A percentile compares a stretch with the other conserved stretches of the same genome.
These are phyloP conservation scores for Sapayoa aenigma DNA, from an alignment of 2,113 vertebrate genomes.

Conservation along the genomic window DNA sequence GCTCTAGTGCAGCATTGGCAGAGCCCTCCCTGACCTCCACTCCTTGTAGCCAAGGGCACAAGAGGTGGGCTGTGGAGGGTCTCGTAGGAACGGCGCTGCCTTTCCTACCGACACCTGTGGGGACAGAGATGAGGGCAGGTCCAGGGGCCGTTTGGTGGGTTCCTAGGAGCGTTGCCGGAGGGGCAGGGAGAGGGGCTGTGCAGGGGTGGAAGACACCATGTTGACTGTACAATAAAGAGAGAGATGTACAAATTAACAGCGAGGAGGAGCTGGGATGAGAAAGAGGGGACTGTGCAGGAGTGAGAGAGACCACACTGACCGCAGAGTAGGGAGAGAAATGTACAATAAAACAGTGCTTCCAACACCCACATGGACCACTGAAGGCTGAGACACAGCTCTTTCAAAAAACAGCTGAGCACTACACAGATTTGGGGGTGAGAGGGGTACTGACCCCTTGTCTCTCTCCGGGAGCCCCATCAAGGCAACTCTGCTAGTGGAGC, in stretches of 20 bases:
- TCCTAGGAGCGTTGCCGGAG: conserved; percentile 54
- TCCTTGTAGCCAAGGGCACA: conserved; percentile 39
- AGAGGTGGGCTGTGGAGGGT: conserved; percentile 27
- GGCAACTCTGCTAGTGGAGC: conserved; percentile 61
- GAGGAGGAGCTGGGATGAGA: conserved; percentile 70
- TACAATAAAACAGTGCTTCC: conserved; percentile 72
- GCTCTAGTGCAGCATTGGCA: conserved; percentile 46
- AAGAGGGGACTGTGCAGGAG: conserved; percentile 70
- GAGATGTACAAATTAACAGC: conserved; percentile 71
- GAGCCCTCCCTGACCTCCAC: conserved; percentile 53
- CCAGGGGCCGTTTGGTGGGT: background rate
- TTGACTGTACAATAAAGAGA: conserved; percentile 69
- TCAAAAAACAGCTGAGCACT: conserved; percentile 63
- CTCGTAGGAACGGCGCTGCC: conserved; percentile 46
- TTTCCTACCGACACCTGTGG: conserved; percentile 59
- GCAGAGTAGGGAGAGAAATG: conserved; percentile 73
- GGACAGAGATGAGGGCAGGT: conserved; percentile 50
- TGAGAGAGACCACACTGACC: conserved; percentile 72
- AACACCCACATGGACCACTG: conserved; percentile 68
- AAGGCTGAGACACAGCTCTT: conserved; percentile 68
- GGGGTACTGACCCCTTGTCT: conserved; percentile 29
- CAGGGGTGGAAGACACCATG: conserved; percentile 72
- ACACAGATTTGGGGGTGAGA: conserved; percentile 50
- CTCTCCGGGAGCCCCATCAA: conserved; percentile 61
- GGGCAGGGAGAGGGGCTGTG: conserved; percentile 61